These are phyloP conservation scores for Taenioides sp. DNA, from an alignment of 2,797 vertebrate species.

Conservation along the genomic window DNA sequence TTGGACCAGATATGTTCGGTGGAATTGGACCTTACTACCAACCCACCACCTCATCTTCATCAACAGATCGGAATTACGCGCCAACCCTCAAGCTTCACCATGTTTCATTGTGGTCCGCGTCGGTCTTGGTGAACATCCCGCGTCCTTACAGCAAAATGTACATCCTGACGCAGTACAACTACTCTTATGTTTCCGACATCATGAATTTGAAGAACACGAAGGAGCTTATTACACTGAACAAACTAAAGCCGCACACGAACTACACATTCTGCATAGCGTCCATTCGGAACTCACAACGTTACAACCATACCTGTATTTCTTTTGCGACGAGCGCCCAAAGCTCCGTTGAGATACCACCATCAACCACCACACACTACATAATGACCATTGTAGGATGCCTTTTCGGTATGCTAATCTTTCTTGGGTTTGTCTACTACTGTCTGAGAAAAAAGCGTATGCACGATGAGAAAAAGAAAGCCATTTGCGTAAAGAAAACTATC, in stretches of 20 bases:
- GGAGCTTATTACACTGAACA: conserved; percentile 92
- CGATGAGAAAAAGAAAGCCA: conserved; percentile 94
- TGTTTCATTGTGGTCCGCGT: conserved; percentile 89
- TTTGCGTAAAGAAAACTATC: conserved; percentile 98
- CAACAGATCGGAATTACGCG: conserved; percentile 83
- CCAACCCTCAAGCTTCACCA: conserved; percentile 92
- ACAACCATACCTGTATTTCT: conserved; percentile 94
- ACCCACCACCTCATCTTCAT: conserved; percentile 84
- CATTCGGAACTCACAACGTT: conserved; percentile 92
- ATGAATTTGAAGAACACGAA: conserved; percentile 94
- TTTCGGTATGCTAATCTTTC: conserved; percentile 96
- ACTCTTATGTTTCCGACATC: conserved; percentile 92
- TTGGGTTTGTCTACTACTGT: conserved; percentile 95
- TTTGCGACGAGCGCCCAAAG: conserved; percentile 88
- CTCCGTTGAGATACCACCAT: conserved; percentile 83
- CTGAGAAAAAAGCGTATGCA: conserved; percentile 89
- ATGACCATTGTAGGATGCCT: conserved; percentile 98
- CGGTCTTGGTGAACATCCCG: conserved; percentile 92
- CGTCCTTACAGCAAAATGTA: conserved; percentile 98
- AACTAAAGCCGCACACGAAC: conserved; percentile 90
- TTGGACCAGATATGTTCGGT: conserved; percentile 81
- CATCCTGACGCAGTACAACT: conserved; percentile 95
- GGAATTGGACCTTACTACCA: conserved; percentile 79
- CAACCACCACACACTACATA: conserved; percentile 98
- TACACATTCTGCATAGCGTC: conserved; percentile 97